Conservation (phyloP, 2,113 vertebrate species). For the Ibidorhyncha struthersii region DNA sequence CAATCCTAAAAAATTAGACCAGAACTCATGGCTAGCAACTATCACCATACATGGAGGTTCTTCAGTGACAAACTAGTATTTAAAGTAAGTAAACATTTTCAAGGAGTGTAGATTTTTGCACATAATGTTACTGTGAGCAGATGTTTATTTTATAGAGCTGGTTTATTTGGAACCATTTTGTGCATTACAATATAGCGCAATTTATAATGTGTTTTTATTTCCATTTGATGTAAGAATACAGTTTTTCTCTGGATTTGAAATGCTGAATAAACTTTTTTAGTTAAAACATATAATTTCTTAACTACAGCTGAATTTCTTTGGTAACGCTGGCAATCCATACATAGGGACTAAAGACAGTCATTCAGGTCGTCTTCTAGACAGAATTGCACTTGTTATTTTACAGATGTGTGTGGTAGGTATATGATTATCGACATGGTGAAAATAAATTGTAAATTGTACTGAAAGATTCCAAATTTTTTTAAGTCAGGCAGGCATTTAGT, state of each 20-base stretch:
- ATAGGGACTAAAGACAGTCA: neutral
- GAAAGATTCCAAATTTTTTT: neutral
- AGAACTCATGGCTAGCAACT: neutral
- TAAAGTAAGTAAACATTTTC: neutral
- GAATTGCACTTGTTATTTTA: neutral
- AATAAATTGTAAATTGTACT: neutral
- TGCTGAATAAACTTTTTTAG: neutral
- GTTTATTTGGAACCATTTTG: neutral
- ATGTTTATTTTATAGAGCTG: neutral
- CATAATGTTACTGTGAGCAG: neutral
- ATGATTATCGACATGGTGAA: neutral
- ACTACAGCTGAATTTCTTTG: neutral
- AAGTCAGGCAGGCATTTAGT: neutral
- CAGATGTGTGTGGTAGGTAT: neutral
- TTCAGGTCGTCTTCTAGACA: neutral
- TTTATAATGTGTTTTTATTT: neutral
- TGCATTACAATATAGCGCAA: neutral
- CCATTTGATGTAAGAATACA: neutral
- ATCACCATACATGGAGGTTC: neutral
- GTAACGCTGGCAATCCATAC: neutral
- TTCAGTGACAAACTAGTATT: neutral
- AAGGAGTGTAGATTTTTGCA: neutral
- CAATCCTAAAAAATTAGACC: neutral
- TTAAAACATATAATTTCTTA: neutral
- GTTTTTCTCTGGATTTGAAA: neutral